These are phyloP conservation scores for Danio kyathit DNA, from an alignment of 2,797 vertebrate species.

Conservation along the genomic window DNA sequence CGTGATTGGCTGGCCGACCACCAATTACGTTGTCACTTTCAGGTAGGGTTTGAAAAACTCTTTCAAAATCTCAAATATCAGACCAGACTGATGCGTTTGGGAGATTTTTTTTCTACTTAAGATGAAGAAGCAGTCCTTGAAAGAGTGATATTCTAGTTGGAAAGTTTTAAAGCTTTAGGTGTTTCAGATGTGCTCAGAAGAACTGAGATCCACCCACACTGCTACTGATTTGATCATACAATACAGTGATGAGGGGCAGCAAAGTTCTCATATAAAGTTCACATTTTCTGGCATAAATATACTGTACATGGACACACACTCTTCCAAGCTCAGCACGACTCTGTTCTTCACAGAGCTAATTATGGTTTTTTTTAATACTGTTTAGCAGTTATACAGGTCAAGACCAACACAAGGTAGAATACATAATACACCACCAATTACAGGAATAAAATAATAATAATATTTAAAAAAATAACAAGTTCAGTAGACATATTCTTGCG, in stretches of 20 bases:
- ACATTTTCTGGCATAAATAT: background rate
- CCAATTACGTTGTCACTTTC: conserved; percentile 85
- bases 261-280: background rate
- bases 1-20: conserved; percentile 91
- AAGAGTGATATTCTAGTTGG: background rate
- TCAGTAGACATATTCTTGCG: too few species aligned
- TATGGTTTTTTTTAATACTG: background rate
- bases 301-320: conserved; percentile 2
- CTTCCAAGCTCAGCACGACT: background rate
- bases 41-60: conserved; percentile 75
- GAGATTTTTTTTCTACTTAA: conserved; percentile 6
- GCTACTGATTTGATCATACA: conserved; percentile 9
- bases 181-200: background rate
- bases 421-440: background rate
- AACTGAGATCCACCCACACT: conserved; percentile 2
- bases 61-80: background rate
- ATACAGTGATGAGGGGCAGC: background rate
- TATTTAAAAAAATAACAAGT: too few species aligned
- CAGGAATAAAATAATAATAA: background rate
- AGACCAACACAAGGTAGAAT: background rate
- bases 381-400: background rate
- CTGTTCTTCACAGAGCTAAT: background rate
- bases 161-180: background rate
- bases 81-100: background rate
- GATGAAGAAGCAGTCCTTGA: background rate